Percentiles rank a stretch among this genome's conserved stretches.
These are phyloP conservation scores for Boloria euphrosyne DNA, from an alignment of 2,888 invertebrate genomes.

Conservation along the genomic window DNA sequence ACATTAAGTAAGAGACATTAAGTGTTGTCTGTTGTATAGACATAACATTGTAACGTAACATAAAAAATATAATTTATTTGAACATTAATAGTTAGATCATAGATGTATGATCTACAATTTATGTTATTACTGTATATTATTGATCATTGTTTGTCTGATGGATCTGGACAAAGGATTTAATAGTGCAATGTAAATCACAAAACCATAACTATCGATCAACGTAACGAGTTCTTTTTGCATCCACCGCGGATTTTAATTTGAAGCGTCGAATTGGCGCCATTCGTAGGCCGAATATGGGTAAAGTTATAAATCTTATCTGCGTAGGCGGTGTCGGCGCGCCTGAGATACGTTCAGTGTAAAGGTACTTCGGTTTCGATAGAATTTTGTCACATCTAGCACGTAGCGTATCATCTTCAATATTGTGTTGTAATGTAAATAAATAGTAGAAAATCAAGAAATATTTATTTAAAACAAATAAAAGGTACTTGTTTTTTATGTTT, in stretches of 20 bases:
- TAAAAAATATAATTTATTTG: no score
- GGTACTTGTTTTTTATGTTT: no score
- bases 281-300: constrained; percentile 78
- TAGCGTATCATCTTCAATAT: neutral
- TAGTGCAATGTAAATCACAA: constrained; percentile 64
- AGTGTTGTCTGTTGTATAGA: no score
- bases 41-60: no score
- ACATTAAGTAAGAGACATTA: no score
- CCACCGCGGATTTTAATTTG: constrained; percentile 73
- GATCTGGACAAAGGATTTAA: neutral
- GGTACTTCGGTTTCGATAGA: constrained; percentile 62
- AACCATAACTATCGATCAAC: constrained; percentile 70
- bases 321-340: constrained; percentile 65
- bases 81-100: no score
- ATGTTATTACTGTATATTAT: no score
- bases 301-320: constrained; percentile 77
- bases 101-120: no score
- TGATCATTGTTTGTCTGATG: no score
- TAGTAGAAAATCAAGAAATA: no score
- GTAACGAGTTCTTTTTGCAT: constrained; percentile 64
- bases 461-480: no score
- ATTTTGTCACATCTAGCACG: constrained; percentile 62
- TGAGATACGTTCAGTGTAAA: constrained; percentile 41
- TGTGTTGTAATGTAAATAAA: neutral
- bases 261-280: constrained; percentile 79